These are phyloP conservation scores for Neolamprologus sp. DNA, from an alignment of 2,113 vertebrate genomes.

Conservation along the genomic window DNA sequence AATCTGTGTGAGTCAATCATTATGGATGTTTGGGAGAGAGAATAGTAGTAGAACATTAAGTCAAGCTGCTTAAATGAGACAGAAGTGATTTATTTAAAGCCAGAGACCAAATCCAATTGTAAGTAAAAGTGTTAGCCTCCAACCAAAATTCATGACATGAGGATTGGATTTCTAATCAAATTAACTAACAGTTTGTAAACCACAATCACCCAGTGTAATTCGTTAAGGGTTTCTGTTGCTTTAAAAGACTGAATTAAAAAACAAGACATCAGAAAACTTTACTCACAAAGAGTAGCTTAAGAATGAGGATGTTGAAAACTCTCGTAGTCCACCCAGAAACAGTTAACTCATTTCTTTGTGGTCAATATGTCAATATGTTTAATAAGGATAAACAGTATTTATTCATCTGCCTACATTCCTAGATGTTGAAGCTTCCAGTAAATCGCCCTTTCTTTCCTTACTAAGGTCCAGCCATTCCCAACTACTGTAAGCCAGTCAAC, in stretches of 20 bases:
- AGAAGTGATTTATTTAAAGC: not conserved
- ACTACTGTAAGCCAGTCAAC: not conserved
- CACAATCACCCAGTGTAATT: not conserved
- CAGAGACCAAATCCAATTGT: not conserved
- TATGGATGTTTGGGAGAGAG: slow-evolving; percentile 20
- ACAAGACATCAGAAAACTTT: not conserved
- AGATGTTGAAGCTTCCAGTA: not conserved
- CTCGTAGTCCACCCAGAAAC: not conserved
- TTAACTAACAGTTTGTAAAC: not conserved
- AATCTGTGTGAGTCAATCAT: slow-evolving; percentile 51
- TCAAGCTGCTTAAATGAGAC: slow-evolving; percentile 6
- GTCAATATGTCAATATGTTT: not conserved
- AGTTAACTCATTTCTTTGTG: not conserved
- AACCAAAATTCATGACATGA: not conserved
- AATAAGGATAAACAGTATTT: not conserved
- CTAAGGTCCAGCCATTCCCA: not conserved
- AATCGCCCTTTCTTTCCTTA: not conserved
- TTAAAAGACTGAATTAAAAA: not conserved
- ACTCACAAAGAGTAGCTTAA: not conserved
- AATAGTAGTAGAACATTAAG: slow-evolving; percentile 9
- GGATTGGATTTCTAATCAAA: not conserved
- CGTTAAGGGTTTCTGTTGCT: not conserved
- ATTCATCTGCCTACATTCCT: not conserved
- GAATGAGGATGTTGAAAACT: not conserved
- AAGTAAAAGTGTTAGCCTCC: not conserved